A percentile compares a stretch with the other conserved stretches of the same genome.
Evolutionary conservation across 2,888 invertebrate species (phyloP).

Genomic region (Oscheius sp.): DNA sequence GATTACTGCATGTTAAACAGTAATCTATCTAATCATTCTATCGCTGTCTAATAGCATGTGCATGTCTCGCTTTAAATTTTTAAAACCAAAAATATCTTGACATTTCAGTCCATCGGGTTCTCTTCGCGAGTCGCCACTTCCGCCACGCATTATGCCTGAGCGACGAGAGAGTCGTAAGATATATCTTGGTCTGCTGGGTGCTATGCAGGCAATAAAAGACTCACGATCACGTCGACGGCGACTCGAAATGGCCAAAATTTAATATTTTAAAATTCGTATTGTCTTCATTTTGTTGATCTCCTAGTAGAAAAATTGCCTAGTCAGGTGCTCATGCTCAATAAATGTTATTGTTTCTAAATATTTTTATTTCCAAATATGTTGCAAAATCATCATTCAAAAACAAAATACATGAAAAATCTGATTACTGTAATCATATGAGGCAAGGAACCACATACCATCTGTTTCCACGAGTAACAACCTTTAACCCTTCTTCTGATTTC

Average conservation of each 20-base stretch:
- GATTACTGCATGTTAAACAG: neutral
- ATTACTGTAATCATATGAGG: too few species aligned
- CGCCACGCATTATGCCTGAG: neutral
- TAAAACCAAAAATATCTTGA: neutral
- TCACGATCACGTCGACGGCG: neutral
- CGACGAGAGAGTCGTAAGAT: neutral
- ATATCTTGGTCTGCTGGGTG: slow-evolving; percentile 23
- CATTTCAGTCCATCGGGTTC: slow-evolving; percentile 4
- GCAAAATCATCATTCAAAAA: too few species aligned
- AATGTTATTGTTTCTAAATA: neutral
- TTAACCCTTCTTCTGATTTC: too few species aligned
- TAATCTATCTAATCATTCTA: neutral
- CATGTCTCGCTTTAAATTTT: neutral
- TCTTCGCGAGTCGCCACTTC: slow-evolving; percentile 3
- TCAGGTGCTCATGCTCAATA: slow-evolving; percentile 30
- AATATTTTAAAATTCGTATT: neutral
- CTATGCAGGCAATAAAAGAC: slow-evolving; percentile 23
- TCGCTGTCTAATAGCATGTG: neutral
- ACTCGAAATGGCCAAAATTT: slow-evolving; percentile 1
- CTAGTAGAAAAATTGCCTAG: slow-evolving; percentile 9
- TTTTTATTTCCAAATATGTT: too few species aligned
- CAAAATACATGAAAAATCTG: too few species aligned
- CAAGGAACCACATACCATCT: too few species aligned
- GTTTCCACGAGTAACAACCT: too few species aligned
- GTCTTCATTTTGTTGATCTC: slow-evolving; percentile 1